These are phyloP conservation scores for Hedychridium roseum DNA, from an alignment of 2,888 invertebrate genomes.

Conservation along the genomic window DNA sequence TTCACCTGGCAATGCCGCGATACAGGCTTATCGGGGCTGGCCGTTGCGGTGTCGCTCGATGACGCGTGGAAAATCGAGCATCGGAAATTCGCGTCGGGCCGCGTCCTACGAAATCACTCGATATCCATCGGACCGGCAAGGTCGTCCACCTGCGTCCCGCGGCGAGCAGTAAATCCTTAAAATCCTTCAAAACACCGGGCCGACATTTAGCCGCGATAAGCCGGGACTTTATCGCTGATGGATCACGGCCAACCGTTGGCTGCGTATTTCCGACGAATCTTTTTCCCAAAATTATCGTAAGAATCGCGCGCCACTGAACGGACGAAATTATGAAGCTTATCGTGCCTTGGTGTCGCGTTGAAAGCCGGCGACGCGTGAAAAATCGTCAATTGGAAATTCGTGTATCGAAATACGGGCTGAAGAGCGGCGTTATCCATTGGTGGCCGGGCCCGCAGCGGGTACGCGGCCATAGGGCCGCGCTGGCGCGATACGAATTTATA, in stretches of 20 bases:
- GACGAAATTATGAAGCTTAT: too few species aligned
- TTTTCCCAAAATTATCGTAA: too few species aligned
- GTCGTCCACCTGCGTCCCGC: too few species aligned
- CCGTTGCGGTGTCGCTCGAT: slow-evolving; percentile 9
- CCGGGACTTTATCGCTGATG: too few species aligned
- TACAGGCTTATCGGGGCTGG: slow-evolving; percentile 9
- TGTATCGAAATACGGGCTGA: neutral
- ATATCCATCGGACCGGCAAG: slow-evolving; percentile 18
- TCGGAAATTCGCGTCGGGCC: slow-evolving; percentile 9
- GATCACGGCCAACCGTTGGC: too few species aligned
- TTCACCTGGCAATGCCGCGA: neutral
- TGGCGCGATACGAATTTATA: slow-evolving; percentile 53
- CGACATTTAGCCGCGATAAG: too few species aligned
- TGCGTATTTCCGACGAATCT: too few species aligned
- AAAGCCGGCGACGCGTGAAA: neutral
- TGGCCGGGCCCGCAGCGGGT: neutral
- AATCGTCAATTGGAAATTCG: neutral
- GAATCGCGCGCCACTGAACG: too few species aligned
- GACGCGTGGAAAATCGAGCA: slow-evolving; percentile 11
- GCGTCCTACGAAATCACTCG: slow-evolving; percentile 28
- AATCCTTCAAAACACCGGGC: too few species aligned
- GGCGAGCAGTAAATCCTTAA: too few species aligned
- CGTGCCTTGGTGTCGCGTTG: neutral
- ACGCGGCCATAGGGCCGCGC: neutral
- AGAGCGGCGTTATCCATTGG: neutral